A percentile compares a stretch with the other conserved stretches of the same genome.
Evolutionary conservation across 2,888 invertebrate genomes (phyloP).

Genomic region (Drosophila nr. fundita): DNA sequence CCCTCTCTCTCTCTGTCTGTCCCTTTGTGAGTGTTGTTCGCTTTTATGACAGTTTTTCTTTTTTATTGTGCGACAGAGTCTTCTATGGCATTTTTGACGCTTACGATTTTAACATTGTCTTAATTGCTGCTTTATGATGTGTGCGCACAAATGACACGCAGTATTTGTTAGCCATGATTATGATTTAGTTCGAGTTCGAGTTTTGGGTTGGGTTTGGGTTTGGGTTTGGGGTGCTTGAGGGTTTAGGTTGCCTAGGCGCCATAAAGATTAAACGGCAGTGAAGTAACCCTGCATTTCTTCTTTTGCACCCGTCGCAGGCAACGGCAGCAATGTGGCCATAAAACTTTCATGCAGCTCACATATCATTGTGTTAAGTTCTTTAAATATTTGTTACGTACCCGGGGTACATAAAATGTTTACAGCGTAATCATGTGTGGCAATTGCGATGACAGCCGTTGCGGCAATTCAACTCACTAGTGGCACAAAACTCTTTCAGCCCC

Average conservation of each 20-base stretch:
- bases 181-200: constrained; percentile 58
- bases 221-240: not conserved
- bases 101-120: constrained; percentile 78
- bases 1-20: not conserved
- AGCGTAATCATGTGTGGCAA: constrained; percentile 65
- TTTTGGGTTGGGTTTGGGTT: not conserved
- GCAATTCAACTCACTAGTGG: constrained; percentile 1
- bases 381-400: constrained; percentile 66
- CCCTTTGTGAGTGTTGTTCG: constrained; percentile 17
- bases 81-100: constrained; percentile 77
- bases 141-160: constrained; percentile 76
- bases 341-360: constrained; percentile 60
- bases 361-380: constrained; percentile 75
- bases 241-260: constrained; percentile 40
- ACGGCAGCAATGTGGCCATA: constrained; percentile 37
- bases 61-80: constrained; percentile 71
- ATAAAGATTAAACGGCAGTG: constrained; percentile 71
- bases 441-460: constrained; percentile 32
- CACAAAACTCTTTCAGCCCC: constrained; percentile 13
- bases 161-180: constrained; percentile 72
- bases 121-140: constrained; percentile 80
- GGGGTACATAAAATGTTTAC: constrained; percentile 71
- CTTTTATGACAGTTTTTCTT: constrained; percentile 71
- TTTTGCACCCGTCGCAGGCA: constrained; percentile 55
- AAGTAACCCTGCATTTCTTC: constrained; percentile 57